Conservation (phyloP, 2,888 invertebrate species). For the Andrena bucephala region DNA sequence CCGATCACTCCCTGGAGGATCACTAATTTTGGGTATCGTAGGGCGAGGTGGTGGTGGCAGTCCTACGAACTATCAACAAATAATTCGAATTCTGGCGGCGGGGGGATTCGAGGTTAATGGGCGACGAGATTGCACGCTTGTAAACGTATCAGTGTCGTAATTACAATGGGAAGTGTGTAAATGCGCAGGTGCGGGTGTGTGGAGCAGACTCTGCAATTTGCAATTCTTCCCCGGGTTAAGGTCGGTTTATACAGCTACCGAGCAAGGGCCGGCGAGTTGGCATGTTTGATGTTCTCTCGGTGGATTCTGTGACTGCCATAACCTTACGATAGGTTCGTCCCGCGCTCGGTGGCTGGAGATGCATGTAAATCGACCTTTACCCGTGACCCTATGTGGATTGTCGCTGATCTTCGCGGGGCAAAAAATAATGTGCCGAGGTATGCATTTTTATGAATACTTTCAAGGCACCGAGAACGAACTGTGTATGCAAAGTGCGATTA, state of each 20-base stretch:
- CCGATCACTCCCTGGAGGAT: too few relatives aligned
- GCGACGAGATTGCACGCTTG: background rate
- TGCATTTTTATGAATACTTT: background rate
- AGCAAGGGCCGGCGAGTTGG: too few relatives aligned
- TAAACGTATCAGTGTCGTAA: slow-evolving; percentile 10
- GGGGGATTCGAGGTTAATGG: background rate
- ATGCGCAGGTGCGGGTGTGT: too few relatives aligned
- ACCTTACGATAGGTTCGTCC: too few relatives aligned
- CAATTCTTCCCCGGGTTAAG: background rate
- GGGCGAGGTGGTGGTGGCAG: background rate
- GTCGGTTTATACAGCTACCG: too few relatives aligned
- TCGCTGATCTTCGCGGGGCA: too few relatives aligned
- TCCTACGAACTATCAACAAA: too few relatives aligned
- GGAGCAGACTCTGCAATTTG: background rate
- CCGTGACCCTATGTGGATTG: background rate
- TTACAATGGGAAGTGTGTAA: background rate
- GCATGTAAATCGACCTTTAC: background rate
- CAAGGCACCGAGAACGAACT: background rate
- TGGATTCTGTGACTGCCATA: too few relatives aligned
- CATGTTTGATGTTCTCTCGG: too few relatives aligned
- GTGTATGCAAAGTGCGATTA: background rate
- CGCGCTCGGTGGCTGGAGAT: too few relatives aligned
- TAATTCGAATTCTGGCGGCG: slow-evolving; percentile 1
- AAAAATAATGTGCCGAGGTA: background rate
- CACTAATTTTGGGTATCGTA: too few relatives aligned